Conservation (phyloP, 2,888 invertebrate species). For the Altica lythri region DNA sequence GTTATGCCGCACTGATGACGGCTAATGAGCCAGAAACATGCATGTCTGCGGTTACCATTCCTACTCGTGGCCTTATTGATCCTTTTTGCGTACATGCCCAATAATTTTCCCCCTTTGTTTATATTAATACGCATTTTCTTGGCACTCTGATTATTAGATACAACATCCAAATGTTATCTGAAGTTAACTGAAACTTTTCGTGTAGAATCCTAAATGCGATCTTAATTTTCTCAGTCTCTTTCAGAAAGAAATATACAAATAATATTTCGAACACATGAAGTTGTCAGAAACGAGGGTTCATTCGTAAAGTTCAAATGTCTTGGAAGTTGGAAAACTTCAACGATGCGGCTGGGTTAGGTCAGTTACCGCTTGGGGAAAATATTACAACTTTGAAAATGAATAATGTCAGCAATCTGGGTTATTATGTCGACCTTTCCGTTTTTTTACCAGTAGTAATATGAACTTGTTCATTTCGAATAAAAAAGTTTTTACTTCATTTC, state of each 20-base stretch:
- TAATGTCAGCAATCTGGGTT: slow-evolving; percentile 34
- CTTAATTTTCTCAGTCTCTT: not conserved
- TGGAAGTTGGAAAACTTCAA: slow-evolving; percentile 43
- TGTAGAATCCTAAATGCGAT: too few species aligned
- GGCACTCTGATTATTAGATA: too few species aligned
- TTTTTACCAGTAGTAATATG: slow-evolving; percentile 22
- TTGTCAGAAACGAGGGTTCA: slow-evolving; percentile 31
- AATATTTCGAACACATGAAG: not conserved
- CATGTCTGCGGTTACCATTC: too few species aligned
- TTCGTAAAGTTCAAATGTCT: slow-evolving; percentile 40
- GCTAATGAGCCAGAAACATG: too few species aligned
- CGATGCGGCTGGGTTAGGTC: slow-evolving; percentile 48
- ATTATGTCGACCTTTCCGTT: slow-evolving; percentile 28
- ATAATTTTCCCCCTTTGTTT: too few species aligned
- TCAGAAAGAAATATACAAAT: not conserved
- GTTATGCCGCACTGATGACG: too few species aligned
- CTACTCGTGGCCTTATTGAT: too few species aligned
- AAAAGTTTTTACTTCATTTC: too few species aligned
- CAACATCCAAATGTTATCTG: too few species aligned
- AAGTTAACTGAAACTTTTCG: not conserved
- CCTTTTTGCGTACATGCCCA: too few species aligned
- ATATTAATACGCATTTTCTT: too few species aligned
- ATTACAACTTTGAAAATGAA: slow-evolving; percentile 38
- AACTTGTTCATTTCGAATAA: too few species aligned
- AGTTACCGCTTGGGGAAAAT: slow-evolving; percentile 37